Evolutionary conservation across 1,140 invertebrate species (phyloP).

Genomic region (Mactra quadrangularis): DNA sequence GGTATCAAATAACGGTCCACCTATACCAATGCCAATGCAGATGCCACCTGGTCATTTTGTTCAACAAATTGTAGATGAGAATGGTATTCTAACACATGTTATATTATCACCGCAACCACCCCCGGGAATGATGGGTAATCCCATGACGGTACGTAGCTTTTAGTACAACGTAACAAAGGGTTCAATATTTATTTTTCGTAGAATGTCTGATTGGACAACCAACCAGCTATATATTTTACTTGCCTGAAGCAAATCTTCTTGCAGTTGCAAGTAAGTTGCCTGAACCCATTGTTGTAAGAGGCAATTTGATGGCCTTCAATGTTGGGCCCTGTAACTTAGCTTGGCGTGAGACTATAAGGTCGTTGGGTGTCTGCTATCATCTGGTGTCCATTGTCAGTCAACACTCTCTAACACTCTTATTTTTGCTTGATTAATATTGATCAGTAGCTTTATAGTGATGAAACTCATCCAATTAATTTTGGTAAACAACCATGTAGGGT

Average conservation of each 20-base stretch:
- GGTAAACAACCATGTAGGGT: too few species aligned
- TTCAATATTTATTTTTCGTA: background rate
- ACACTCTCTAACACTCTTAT: too few species aligned
- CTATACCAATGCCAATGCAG: slow-evolving; percentile 93
- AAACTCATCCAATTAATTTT: too few species aligned
- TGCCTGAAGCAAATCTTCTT: background rate
- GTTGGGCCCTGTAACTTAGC: too few species aligned
- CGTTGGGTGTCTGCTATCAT: too few species aligned
- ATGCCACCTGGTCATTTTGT: slow-evolving; percentile 94
- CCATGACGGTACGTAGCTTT: slow-evolving; percentile 77
- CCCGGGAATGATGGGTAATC: slow-evolving; percentile 73
- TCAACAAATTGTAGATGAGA: slow-evolving; percentile 95
- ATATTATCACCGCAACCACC: slow-evolving; percentile 90
- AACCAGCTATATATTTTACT: background rate
- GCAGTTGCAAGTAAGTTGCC: background rate
- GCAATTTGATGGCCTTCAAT: too few species aligned
- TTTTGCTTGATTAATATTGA: too few species aligned
- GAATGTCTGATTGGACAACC: background rate
- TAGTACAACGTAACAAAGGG: too few species aligned
- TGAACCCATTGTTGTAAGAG: too few species aligned
- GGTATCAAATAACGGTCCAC: slow-evolving; percentile 91
- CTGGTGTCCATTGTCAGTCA: too few species aligned
- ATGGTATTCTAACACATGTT: slow-evolving; percentile 92
- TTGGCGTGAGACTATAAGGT: too few species aligned
- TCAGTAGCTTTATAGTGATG: too few species aligned